These are phyloP conservation scores for Agapornis canus DNA, from an alignment of 2,797 vertebrate species.

Conservation along the genomic window DNA sequence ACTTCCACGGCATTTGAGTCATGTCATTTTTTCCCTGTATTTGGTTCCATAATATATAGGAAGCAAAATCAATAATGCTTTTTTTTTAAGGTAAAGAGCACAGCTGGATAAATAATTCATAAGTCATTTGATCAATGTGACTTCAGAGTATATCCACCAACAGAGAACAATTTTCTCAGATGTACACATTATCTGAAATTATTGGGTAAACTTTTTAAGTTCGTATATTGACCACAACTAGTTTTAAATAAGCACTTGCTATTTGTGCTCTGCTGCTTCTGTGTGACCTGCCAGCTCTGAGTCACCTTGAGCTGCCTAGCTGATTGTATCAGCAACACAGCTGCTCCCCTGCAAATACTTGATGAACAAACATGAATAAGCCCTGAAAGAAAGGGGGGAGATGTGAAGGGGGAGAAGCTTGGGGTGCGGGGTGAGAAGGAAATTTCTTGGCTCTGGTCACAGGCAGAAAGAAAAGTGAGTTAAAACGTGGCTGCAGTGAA, in stretches of 20 bases:
- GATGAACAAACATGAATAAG: not conserved
- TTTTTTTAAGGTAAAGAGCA: not conserved
- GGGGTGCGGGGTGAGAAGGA: fast-evolving
- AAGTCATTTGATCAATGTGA: not conserved
- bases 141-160: not conserved
- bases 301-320: not conserved
- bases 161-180: not conserved
- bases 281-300: not conserved
- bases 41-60: not conserved
- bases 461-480: not conserved
- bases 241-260: not conserved
- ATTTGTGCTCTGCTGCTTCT: not conserved
- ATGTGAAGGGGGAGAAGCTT: not conserved
- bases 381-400: not conserved
- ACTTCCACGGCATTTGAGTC: not conserved
- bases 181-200: not conserved
- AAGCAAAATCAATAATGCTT: not conserved
- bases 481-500: not conserved
- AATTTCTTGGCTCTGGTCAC: not conserved
- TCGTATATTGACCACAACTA: not conserved
- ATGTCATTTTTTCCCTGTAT: not conserved
- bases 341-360: not conserved
- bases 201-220: conserved; percentile 7
- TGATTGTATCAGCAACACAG: not conserved
- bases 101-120: conserved; percentile 15